phyloP scores from a whole-genome alignment of 2,888 invertebrate genomes.

The Agrotis exclamationis region DNA sequence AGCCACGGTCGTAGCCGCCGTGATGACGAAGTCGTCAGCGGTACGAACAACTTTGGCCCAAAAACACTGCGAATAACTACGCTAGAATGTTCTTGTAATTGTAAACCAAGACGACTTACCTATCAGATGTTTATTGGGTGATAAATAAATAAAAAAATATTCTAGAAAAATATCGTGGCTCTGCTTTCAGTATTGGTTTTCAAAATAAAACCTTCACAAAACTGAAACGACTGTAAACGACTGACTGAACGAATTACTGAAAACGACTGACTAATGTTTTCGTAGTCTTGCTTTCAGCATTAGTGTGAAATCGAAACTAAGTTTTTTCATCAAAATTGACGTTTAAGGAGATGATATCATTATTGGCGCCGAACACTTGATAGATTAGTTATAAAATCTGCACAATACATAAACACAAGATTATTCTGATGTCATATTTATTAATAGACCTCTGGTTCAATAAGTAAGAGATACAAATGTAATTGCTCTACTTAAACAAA shows the following conservation, averaged over 20 bases:
- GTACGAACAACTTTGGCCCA: not conserved
- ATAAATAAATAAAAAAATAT: not conserved
- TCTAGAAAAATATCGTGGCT: not conserved
- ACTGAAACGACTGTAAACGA: too few species aligned
- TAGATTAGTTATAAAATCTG: slow-evolving; percentile 57
- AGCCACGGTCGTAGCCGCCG: slow-evolving; percentile 7
- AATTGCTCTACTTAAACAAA: slow-evolving; percentile 33
- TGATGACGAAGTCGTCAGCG: not conserved
- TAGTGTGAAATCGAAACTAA: not conserved
- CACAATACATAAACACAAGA: slow-evolving; percentile 55
- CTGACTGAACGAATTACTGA: too few species aligned
- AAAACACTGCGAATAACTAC: too few species aligned
- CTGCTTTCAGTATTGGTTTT: too few species aligned
- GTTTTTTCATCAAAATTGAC: slow-evolving; percentile 27
- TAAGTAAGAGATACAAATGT: slow-evolving; percentile 32
- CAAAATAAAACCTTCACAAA: too few species aligned
- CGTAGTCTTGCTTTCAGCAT: not conserved
- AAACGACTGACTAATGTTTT: too few species aligned
- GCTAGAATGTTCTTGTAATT: not conserved
- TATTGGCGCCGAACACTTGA: slow-evolving; percentile 50
- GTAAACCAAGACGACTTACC: not conserved
- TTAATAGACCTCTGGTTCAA: slow-evolving; percentile 43
- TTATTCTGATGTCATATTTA: slow-evolving; percentile 61
- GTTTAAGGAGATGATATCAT: slow-evolving; percentile 61
- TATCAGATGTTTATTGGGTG: too few species aligned